phyloP scores from a whole-genome alignment of 2,113 vertebrate species.

The Indri indri region DNA sequence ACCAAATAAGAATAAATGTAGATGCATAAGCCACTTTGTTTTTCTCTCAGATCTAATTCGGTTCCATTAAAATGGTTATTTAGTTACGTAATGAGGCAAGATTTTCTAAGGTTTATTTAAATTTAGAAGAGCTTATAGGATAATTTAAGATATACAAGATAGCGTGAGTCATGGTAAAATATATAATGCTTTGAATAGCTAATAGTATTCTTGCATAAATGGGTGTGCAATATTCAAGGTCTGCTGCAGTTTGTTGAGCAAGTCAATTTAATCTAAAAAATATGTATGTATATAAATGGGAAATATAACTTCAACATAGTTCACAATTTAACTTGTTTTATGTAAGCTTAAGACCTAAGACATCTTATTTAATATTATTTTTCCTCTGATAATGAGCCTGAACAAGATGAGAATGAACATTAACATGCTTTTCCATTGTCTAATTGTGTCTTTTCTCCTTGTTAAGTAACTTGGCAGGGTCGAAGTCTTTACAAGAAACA shows the following conservation, averaged over 20 bases:
- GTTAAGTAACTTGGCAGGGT: constrained; percentile 1
- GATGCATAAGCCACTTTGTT: neutral
- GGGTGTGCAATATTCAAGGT: neutral
- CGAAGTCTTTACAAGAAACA: neutral
- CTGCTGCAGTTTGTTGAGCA: neutral
- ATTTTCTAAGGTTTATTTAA: constrained; percentile 15
- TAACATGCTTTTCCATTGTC: neutral
- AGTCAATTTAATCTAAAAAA: neutral
- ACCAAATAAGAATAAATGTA: neutral
- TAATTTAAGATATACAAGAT: neutral
- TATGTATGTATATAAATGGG: neutral
- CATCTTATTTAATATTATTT: neutral
- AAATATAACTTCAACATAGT: neutral
- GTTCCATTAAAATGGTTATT: neutral
- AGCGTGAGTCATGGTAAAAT: neutral
- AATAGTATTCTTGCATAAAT: neutral
- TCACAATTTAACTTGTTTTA: neutral
- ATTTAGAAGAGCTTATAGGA: neutral
- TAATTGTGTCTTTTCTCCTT: neutral
- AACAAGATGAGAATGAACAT: neutral
- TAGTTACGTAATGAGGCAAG: neutral
- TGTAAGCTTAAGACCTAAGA: neutral
- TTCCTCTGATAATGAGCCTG: neutral
- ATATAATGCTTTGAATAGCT: neutral
- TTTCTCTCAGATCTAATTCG: neutral